Percentiles rank a stretch among this genome's conserved stretches.
These are phyloP conservation scores for Falco rusticolus DNA, from an alignment of 2,797 vertebrate species.

Conservation along the genomic window DNA sequence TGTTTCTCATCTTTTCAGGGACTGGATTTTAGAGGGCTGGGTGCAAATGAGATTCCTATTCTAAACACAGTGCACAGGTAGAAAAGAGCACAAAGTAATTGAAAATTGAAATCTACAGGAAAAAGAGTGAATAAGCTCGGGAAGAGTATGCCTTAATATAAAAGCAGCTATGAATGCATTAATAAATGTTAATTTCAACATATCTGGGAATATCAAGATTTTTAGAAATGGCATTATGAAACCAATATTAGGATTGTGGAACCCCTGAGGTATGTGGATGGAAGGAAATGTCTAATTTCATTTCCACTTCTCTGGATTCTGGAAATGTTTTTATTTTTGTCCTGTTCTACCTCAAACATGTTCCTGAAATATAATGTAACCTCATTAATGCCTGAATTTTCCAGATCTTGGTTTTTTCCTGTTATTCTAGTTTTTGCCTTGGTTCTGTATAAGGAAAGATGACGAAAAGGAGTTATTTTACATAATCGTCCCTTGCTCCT, in stretches of 20 bases:
- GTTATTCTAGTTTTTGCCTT: not conserved
- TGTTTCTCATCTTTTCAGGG: not conserved
- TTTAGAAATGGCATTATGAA: not conserved
- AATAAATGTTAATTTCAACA: not conserved
- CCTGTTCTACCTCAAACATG: not conserved
- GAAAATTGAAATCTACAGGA: not conserved
- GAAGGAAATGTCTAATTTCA: not conserved
- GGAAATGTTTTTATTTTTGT: not conserved
- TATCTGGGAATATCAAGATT: not conserved
- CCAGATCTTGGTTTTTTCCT: not conserved
- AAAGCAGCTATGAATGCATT: not conserved
- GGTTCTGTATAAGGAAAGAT: not conserved
- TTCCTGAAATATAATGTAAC: not conserved
- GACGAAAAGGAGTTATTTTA: not conserved
- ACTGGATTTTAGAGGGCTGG: not conserved
- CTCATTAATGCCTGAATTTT: not conserved
- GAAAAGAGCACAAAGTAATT: not conserved
- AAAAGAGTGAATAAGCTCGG: not conserved
- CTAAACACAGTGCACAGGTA: not conserved
- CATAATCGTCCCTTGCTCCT: not conserved
- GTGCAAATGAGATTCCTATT: not conserved
- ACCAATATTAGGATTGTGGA: not conserved
- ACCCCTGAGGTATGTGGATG: not conserved
- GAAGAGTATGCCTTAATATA: not conserved
- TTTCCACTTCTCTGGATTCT: not conserved